Base-by-base conservation (phyloP, 2,797 vertebrate species). In the Crocodylus rhombifer region DNA sequence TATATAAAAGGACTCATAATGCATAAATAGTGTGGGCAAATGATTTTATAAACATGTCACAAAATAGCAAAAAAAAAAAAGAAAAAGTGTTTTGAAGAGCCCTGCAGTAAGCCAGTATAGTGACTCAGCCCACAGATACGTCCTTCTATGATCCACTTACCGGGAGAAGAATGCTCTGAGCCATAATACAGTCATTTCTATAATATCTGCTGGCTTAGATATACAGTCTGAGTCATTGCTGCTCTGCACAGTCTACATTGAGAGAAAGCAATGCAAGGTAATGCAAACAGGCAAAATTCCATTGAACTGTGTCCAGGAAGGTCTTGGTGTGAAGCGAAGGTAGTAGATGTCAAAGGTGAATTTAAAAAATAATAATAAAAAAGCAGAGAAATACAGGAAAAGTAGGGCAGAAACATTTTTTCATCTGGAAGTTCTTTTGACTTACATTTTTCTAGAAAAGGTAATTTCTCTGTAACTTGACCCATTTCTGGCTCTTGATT, bases 201-300 rank as follows among this genome's bases (percentile, higher is more conserved):
- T 33, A 16, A 28, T 4, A n/a, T 3, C 25, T 23, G 5, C 28
- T 15, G 67, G 84, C 36, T 0, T 89, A 91, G 86, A 86, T 73
- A 42, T 90, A 21, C 87, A 94, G 81, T 26, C 0, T 64, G 95
- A 93, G 87, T 73, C 95, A 96, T 86, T 81, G 80, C 83, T 79
- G 81, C 87, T 2, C 2, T 1, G 73, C 71, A 28, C 95, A 95
- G 84, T 81, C 90, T 88, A 91, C 64, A 28, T 69, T 2, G 15
- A 77, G 79, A 56, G 62, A 64, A 55, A 84, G 76, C 76, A 86
- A 78, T 58, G 77, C 79, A 63, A 1, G 28, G 56, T 75, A 42
- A 18, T 14, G 57, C 21, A 28, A 55, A 58, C 61, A 75, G 6
- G 3, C 76, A 79, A 74, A 51, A 80, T 84, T 82, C 83, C 5